Conservation (phyloP, 2,888 invertebrate species). For the Punctoribates punctum region DNA sequence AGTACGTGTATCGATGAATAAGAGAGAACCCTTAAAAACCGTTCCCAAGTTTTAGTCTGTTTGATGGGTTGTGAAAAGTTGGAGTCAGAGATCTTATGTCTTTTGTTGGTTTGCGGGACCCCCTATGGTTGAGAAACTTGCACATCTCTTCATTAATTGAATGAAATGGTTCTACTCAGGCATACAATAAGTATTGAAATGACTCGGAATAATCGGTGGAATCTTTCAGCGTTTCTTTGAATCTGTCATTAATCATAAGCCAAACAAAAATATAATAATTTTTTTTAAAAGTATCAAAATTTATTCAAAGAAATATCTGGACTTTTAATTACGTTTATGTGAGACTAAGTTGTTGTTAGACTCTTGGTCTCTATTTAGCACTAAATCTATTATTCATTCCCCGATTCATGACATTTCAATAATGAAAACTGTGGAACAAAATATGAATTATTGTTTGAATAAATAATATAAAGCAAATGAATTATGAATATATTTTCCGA, state of each 20-base stretch:
- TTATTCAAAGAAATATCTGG: background rate
- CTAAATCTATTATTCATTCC: conserved; percentile 15
- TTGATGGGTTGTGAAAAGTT: no score
- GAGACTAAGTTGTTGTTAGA: background rate
- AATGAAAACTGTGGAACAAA: conserved; percentile 21
- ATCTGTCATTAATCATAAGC: background rate
- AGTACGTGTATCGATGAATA: no score
- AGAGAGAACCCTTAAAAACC: no score
- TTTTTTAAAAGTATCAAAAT: conserved; percentile 1
- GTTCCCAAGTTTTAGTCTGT: no score
- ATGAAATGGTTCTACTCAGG: no score
- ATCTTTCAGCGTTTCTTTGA: conserved; percentile 20
- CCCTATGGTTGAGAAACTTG: no score
- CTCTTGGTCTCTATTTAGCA: background rate
- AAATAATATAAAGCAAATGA: conserved; percentile 16
- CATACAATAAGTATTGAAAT: no score
- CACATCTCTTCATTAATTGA: no score
- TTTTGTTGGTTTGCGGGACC: no score
- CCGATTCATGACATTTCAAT: conserved; percentile 15
- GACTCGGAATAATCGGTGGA: background rate
- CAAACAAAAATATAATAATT: background rate
- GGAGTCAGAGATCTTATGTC: no score
- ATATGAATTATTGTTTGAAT: conserved; percentile 27
- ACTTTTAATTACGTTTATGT: conserved; percentile 8
- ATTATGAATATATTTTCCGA: conserved; percentile 13